phyloP scores from a whole-genome alignment of 2,888 invertebrate species.

The Chorisops tibialis region DNA sequence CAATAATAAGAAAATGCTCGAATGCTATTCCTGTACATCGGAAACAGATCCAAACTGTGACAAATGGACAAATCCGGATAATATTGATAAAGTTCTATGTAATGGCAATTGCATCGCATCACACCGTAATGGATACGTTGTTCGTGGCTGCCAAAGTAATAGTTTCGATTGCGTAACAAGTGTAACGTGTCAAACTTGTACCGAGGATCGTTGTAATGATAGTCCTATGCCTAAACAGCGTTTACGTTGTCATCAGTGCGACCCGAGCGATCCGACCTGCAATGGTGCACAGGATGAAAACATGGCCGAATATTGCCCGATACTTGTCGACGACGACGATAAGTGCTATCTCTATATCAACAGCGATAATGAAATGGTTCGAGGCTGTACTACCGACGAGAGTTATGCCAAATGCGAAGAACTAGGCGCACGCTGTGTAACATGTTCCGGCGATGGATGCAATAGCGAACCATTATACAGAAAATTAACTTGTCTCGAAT shows the following conservation, averaged over 20 bases:
- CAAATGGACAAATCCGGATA: not conserved
- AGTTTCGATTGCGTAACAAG: conserved; percentile 36
- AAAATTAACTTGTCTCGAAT: not conserved
- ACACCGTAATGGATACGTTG: conserved; percentile 10
- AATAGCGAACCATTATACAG: not conserved
- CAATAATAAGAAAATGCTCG: conserved; percentile 33
- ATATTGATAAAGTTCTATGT: conserved; percentile 4
- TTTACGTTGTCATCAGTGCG: conserved; percentile 38
- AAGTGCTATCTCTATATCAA: conserved; percentile 21
- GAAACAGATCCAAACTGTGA: conserved; percentile 22
- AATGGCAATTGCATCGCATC: conserved; percentile 17
- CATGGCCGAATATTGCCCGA: not conserved
- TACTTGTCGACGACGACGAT: conserved; percentile 16
- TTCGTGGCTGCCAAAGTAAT: not conserved
- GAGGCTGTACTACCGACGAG: conserved; percentile 25
- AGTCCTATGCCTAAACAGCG: conserved; percentile 38
- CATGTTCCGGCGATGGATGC: conserved; percentile 14
- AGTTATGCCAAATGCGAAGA: not conserved
- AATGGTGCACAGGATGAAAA: not conserved
- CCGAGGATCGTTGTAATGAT: conserved; percentile 36
- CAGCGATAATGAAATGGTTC: conserved; percentile 21
- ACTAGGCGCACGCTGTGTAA: not conserved
- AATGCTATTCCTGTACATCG: conserved; percentile 28
- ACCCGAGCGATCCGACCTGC: conserved; percentile 4
- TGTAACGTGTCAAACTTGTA: not conserved